Base-by-base conservation (phyloP, 2,797 vertebrate genomes). In the Notolabrus celidotus region DNA sequence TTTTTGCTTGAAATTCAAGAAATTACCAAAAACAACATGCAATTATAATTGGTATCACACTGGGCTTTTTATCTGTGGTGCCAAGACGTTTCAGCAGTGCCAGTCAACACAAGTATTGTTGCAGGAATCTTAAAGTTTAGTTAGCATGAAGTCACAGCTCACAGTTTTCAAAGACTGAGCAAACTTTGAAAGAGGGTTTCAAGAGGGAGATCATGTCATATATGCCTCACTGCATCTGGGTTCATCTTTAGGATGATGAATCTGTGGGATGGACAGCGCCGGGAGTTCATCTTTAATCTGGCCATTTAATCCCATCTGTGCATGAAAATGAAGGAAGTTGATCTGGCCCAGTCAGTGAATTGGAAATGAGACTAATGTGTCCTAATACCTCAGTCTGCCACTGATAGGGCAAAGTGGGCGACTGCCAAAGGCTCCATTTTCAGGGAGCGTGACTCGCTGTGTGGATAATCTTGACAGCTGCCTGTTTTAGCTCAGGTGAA, bases 341-440 rank as follows among this genome's bases (percentile, higher is more conserved):
- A 89, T 86, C 77, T 67, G 83, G 75, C 83, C 62, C 58, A 65
- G 80, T 76, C 83, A 83, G 78, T 87, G 90, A 90, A 84, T 88
- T 86, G 82, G 88, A 88, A 91, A 88, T 80, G 82, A 92, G 79
- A 85, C 84, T 91, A 86, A 91, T 86, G 83, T 75, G 83, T 33
- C 49, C 67, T 87, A 83, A 88, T 88, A 79, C 63, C 49, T 74
- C 71, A 71, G 74, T 77, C 84, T 75, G 79, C 51, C 23, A 11
- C 71, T 85, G 87, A 86, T 80, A 74, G 79, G 86, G 81, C 58
- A 64, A 78, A 85, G 71, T 71, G 82, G 79, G 55, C 49, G 19
- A 50, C 71, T 83, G 91, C 86, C 88, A 92, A 80, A 79, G 63
- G 61, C 59, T 87, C 80, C 67, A 84, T 90, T 88, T 90, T 83